Evolutionary conservation across 2,797 vertebrate species (phyloP), one percentile per base, ranked within the genome.

Genomic region (Siniperca obscura): DNA sequence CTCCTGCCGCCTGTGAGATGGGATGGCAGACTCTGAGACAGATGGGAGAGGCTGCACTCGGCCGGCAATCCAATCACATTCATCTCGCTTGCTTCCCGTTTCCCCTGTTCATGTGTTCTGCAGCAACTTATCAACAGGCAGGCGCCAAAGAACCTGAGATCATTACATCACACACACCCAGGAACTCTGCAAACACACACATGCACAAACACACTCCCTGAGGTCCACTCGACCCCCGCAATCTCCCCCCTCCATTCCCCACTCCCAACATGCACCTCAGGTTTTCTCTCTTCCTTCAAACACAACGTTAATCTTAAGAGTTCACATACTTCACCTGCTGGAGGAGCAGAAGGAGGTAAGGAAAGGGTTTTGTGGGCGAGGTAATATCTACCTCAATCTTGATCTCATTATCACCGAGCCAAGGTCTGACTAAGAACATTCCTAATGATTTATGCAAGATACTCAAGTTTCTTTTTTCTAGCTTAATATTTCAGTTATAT

Each of bases 11-110:
- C 95, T 93, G 94, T 90, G 95, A 95, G 95, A 96, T 95, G 95
- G 96, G 96, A 96, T 95, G 95, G 96, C 96, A 96, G 95, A 95
- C 95, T 94, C 94, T 25, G 94, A 96, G 96, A 96, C 96, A 96
- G 96, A 96, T 96, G 96, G 96, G 95, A 95, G 92, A 95, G 95
- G 93, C 94, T 94, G 92, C 91, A 92, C 94, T 96, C 93, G 94
- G 93, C 95, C 95, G 83, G 93, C 95, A 95, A 96, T 95, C 95
- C 96, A 95, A 95, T 96, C 96, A 95, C 95, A 96, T 96, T 95
- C 95, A 96, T 96, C 95, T 95, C 91, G 86, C 93, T 90, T 71
- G 90, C 93, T 94, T 93, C 90, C 92, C 85, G 83, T 87, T 91
- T 89, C 88, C 90, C 90, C 93, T 78, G 89, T 91, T 95, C 94